Percentiles rank a stretch among this genome's conserved stretches.
These are phyloP conservation scores for Cerastis rubricosa DNA, from an alignment of 2,888 invertebrate species.

Conservation along the genomic window DNA sequence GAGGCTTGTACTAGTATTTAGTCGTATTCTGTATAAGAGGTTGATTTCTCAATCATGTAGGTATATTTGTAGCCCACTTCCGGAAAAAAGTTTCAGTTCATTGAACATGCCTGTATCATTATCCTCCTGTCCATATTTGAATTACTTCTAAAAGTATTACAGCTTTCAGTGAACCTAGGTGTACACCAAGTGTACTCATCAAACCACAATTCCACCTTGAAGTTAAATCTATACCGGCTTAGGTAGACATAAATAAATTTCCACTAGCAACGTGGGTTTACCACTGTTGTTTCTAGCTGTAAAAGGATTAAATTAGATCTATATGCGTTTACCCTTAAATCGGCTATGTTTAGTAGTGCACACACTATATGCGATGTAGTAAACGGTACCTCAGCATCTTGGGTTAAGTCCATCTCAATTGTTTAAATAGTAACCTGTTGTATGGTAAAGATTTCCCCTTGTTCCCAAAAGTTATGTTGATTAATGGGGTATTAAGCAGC, in stretches of 20 bases:
- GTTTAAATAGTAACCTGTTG: not conserved
- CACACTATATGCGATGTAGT: constrained; percentile 1
- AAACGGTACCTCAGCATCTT: constrained; percentile 32
- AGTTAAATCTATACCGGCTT: not conserved
- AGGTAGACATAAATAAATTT: not conserved
- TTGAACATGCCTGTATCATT: not conserved
- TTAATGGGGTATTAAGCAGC: not conserved
- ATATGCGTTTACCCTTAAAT: not conserved
- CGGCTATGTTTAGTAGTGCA: not conserved
- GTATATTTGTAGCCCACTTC: not conserved
- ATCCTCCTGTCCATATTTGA: not conserved
- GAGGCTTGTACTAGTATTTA: no score
- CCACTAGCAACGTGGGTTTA: not conserved
- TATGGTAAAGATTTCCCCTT: not conserved
- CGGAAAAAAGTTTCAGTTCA: not conserved
- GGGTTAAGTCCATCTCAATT: constrained; percentile 26
- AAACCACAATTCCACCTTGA: not conserved
- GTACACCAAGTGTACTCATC: not conserved
- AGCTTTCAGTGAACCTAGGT: not conserved
- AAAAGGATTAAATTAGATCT: not conserved
- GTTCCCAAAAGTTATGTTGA: not conserved
- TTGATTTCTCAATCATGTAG: not conserved
- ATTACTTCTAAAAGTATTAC: not conserved
- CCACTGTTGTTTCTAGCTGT: not conserved
- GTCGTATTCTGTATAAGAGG: not conserved